Conservation (phyloP, 2,113 vertebrate species). For the Myotis brandtii region DNA sequence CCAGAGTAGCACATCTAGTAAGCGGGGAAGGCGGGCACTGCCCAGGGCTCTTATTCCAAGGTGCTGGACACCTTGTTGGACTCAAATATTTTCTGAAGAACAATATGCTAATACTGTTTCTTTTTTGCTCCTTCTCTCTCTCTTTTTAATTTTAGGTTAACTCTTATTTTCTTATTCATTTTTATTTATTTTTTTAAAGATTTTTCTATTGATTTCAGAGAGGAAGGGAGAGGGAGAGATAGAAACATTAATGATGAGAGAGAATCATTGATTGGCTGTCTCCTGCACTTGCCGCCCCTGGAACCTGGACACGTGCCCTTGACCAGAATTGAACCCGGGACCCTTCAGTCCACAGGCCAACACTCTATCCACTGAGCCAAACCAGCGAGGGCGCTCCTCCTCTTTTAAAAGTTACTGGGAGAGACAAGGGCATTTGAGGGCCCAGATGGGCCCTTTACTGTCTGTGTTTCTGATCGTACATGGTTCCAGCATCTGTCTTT, state of each 20-base stretch:
- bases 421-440: background rate
- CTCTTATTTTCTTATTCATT: no score
- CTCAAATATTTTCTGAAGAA: background rate
- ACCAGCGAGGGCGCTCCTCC: background rate
- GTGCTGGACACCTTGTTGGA: background rate
- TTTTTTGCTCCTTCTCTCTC: background rate
- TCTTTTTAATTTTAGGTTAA: no score
- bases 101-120: background rate
- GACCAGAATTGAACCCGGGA: no score
- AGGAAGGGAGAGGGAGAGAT: no score
- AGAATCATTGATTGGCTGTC: no score
- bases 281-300: no score
- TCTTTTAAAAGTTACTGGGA: background rate
- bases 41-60: background rate
- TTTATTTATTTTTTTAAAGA: no score
- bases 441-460: background rate
- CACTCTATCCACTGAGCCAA: no score
- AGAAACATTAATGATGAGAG: no score
- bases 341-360: no score
- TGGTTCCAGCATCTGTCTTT: background rate
- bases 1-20: background rate
- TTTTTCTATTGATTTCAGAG: no score
- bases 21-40: background rate
- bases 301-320: no score
- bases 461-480: background rate